phyloP scores from a whole-genome alignment of 2,888 invertebrate species.

The Netelia melanura region DNA sequence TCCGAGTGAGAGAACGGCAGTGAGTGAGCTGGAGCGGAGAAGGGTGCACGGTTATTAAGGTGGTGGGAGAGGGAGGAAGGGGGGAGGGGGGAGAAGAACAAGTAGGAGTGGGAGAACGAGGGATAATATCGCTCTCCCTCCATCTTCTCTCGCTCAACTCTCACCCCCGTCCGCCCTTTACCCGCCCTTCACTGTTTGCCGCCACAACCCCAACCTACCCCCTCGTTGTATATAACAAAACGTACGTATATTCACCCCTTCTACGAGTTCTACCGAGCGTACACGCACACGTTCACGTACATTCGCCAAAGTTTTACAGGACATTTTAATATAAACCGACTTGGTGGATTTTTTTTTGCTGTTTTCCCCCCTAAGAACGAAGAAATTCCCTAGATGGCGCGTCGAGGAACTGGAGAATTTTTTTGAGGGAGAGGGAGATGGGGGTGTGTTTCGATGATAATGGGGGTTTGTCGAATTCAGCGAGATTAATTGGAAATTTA shows the following conservation, averaged over 20 bases:
- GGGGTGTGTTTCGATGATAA: no score
- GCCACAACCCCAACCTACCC: not conserved
- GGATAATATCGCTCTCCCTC: slow-evolving; percentile 4
- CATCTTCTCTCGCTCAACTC: not conserved
- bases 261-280: slow-evolving; percentile 62
- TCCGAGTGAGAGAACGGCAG: slow-evolving; percentile 6
- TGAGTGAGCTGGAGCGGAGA: slow-evolving; percentile 25
- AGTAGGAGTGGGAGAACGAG: slow-evolving; percentile 3
- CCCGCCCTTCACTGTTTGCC: not conserved
- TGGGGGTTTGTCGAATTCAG: no score
- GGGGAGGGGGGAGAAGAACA: slow-evolving; percentile 29
- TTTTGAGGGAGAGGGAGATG: no score
- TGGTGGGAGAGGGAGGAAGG: slow-evolving; percentile 16
- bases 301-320: not conserved
- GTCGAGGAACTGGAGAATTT: no score
- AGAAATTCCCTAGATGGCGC: no score
- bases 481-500: no score
- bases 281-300: not conserved
- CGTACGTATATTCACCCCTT: slow-evolving; percentile 79
- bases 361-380: no score
- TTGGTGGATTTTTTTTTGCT: not conserved
- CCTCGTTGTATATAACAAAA: not conserved
- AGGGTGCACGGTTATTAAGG: slow-evolving; percentile 16
- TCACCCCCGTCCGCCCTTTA: not conserved
- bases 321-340: not conserved